Evolutionary conservation across 2,113 vertebrate genomes (phyloP), one percentile per base, ranked within the genome.

Genomic region (Calyptomena viridis): DNA sequence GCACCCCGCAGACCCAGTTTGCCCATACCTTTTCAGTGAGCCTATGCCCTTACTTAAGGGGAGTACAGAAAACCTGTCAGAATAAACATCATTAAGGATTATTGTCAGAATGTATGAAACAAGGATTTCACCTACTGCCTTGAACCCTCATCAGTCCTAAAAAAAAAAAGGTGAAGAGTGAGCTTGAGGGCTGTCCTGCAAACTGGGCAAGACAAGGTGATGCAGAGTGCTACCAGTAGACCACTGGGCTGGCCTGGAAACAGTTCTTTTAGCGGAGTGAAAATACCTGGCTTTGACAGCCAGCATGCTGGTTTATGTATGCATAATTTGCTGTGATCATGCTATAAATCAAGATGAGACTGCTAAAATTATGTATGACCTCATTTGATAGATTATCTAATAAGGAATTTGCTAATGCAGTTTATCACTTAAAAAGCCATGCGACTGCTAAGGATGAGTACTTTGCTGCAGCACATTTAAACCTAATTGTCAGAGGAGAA

Each of bases 351-450:
- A 97, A 97, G 94, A 93, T 78, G 88, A 92, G 89, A 78, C 90
- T 90, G 90, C 94, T 96, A 96, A 97, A 96, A 96, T 95, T 96
- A 94, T 89, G 90, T 79, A 94, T 96, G 96, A 92, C 96, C 97
- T 96, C 97, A 96, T 95, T 93, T 97, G 96, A 97, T 95, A 97
- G 95, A 97, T 97, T 96, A 97, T 96, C 97, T 97, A 97, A 98
- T 97, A 97, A 96, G 96, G 96, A 98, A 97, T 97, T 97, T 96
- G 96, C 97, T 97, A 98, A 97, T 97, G 97, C 95, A 95, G 97
- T 98, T 97, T 98, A 96, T 98, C 96, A 97, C 97, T 97, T 98
- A 96, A 97, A 98, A 98, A 98, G 96, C 97, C 96, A 72, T 96
- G 95, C 76, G 56, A 94, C 67, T 40, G 95, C 56, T 89, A 85